Evolutionary conservation across 2,888 invertebrate genomes (phyloP), one percentile per base, ranked within the genome.

Genomic region (Bedellia somnulentella): DNA sequence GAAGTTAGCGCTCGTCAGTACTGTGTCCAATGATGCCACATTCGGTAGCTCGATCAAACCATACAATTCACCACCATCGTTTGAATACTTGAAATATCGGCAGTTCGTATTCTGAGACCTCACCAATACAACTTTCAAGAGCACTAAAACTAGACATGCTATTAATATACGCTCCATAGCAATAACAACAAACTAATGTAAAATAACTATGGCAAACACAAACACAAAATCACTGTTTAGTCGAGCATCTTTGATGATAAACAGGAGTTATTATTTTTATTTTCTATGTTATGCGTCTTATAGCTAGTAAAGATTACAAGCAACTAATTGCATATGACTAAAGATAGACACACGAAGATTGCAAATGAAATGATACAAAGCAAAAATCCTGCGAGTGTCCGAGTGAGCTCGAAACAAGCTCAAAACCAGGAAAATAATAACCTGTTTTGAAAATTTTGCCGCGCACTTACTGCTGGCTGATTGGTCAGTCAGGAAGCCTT

Each of bases 51-150:
- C 43, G 13, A 70, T 52, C 24, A 47, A 35, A 4, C 68, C 70
- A 31, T 52, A 51, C 15, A 58, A 38, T 17, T 48, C 42, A 5
- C 33, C 40, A 2, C 51, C 51, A 35, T 67, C 57, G 40, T 36
- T 44, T 31, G 44, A 48, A 34, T 59, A 68, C 9, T 54, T 48
- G 48, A 68, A 70, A 15, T 48, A 43, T 4, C 67, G 66, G 27
- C 70, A 70, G n/a, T n/a, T n/a, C n/a, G n/a, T n/a, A n/a, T n/a
- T n/a, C 1, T 67, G 67, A 2, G 64, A 60, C 15, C 45, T 46
- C 3, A 43, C 36, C 35, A 46, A 46, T 32, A 59, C 57, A 18
- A 52, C 44, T 32, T 37, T 33, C 21, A 49, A 47, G 29, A 35
- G 21, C 36, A 42, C 46, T 35, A 49, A 45, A 39, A 42, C 37